Evolutionary conservation across 2,113 vertebrate genomes (phyloP).

Genomic region (Leucoraja erinaceus): DNA sequence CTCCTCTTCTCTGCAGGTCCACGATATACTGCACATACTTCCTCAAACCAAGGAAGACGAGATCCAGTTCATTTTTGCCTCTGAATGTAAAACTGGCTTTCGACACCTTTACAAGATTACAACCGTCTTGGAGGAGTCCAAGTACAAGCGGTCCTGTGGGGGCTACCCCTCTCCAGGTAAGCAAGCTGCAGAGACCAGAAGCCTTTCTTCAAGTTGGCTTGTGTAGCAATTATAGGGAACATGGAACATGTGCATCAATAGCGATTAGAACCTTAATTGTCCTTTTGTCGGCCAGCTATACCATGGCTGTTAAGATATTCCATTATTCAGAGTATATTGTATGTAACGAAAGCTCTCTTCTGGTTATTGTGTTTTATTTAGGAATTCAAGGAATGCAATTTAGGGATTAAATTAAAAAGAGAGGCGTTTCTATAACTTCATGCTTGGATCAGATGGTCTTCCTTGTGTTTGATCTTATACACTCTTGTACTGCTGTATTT

Average conservation of each 20-base stretch:
- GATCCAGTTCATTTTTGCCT: slow-evolving; percentile 72
- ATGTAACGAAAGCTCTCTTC: not conserved
- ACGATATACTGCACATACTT: slow-evolving; percentile 70
- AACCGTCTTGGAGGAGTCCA: slow-evolving; percentile 62
- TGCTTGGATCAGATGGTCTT: not conserved
- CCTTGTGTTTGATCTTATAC: not conserved
- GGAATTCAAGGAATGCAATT: not conserved
- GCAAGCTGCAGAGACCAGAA: not conserved
- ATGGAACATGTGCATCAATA: not conserved
- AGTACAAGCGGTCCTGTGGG: slow-evolving; percentile 59
- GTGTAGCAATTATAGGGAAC: not conserved
- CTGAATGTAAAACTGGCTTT: slow-evolving; percentile 71
- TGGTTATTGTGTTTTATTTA: not conserved
- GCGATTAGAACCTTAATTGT: not conserved
- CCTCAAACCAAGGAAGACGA: slow-evolving; percentile 64
- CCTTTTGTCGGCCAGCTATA: not conserved
- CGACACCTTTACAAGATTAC: slow-evolving; percentile 67
- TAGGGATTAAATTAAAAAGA: not conserved
- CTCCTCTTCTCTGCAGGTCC: slow-evolving; percentile 55
- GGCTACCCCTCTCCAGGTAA: slow-evolving; percentile 61
- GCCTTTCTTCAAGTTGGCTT: not conserved
- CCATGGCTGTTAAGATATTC: not conserved
- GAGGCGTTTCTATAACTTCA: not conserved
- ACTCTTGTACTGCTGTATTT: not conserved
- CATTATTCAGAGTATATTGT: not conserved